A percentile compares a stretch with the other conserved stretches of the same genome.
phyloP scores from a whole-genome alignment of 2,113 vertebrate genomes.

The Eleginops maclovinus region DNA sequence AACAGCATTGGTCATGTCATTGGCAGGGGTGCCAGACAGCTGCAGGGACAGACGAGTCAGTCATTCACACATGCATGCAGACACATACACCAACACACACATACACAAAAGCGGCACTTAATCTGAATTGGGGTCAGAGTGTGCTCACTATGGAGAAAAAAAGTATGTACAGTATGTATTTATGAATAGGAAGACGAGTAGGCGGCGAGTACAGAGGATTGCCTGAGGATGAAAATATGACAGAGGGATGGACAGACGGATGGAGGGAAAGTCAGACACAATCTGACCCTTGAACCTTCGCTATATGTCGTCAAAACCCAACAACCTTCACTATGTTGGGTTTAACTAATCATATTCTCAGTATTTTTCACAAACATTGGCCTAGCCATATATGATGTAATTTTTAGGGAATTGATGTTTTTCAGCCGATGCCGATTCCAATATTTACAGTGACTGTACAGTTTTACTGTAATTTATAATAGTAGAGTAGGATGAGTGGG shows the following conservation, averaged over 20 bases:
- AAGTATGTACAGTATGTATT: not conserved
- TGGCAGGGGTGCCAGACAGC: slow-evolving; percentile 72
- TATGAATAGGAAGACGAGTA: slow-evolving; percentile 2
- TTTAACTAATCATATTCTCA: no score
- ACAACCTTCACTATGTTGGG: no score
- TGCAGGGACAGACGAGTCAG: slow-evolving; percentile 60
- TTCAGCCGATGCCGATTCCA: no score
- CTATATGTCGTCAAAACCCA: no score
- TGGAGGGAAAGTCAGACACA: no score
- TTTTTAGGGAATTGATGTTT: no score
- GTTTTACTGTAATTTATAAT: no score
- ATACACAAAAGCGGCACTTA: slow-evolving; percentile 13
- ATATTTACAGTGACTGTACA: no score
- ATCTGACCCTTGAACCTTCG: no score
- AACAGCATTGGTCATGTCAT: slow-evolving; percentile 64
- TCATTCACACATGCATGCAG: slow-evolving; percentile 33
- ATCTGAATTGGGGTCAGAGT: slow-evolving; percentile 25
- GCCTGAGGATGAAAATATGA: slow-evolving; percentile 1
- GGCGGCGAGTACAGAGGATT: slow-evolving; percentile 3
- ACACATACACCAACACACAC: slow-evolving; percentile 24
- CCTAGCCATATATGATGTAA: no score
- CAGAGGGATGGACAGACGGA: not conserved
- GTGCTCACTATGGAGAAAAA: not conserved
- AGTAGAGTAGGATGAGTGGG: no score
- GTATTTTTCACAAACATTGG: no score